These are phyloP conservation scores for Nomada ruficornis DNA, from an alignment of 2,888 invertebrate species.

Conservation along the genomic window DNA sequence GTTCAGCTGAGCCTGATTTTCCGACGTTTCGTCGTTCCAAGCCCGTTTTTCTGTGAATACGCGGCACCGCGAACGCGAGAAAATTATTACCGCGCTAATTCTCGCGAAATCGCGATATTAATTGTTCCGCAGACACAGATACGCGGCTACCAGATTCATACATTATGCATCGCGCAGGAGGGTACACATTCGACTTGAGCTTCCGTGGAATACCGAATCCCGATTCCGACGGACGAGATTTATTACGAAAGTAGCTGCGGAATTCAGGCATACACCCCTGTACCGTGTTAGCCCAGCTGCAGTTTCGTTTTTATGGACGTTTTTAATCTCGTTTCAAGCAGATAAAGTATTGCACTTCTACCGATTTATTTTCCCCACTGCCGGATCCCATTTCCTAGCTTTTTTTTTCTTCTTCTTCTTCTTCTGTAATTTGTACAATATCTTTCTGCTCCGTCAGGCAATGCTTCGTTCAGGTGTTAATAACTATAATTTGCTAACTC, in stretches of 20 bases:
- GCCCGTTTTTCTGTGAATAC: too few species aligned
- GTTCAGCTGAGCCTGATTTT: too few species aligned
- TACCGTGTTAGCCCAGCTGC: neutral
- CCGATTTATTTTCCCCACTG: neutral
- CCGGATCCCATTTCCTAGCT: too few species aligned
- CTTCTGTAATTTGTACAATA: neutral
- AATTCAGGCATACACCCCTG: constrained; percentile 29
- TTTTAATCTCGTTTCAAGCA: neutral
- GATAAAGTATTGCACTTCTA: neutral
- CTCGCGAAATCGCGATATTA: constrained; percentile 27
- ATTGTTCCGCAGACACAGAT: constrained; percentile 27
- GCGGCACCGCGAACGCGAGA: neutral
- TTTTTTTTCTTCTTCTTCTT: too few species aligned
- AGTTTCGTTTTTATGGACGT: too few species aligned
- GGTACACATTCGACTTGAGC: constrained; percentile 40
- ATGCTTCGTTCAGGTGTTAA: neutral
- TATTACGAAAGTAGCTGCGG: constrained; percentile 46
- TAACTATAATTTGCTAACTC: constrained; percentile 32
- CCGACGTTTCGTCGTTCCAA: too few species aligned
- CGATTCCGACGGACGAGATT: constrained; percentile 42
- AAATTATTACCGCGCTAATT: constrained; percentile 26
- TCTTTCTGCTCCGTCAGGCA: too few species aligned
- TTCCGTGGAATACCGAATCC: constrained; percentile 37
- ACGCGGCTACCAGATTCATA: constrained; percentile 31
- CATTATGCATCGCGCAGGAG: constrained; percentile 56